phyloP scores from a whole-genome alignment of 2,113 vertebrate species.

The Scopus umbretta region DNA sequence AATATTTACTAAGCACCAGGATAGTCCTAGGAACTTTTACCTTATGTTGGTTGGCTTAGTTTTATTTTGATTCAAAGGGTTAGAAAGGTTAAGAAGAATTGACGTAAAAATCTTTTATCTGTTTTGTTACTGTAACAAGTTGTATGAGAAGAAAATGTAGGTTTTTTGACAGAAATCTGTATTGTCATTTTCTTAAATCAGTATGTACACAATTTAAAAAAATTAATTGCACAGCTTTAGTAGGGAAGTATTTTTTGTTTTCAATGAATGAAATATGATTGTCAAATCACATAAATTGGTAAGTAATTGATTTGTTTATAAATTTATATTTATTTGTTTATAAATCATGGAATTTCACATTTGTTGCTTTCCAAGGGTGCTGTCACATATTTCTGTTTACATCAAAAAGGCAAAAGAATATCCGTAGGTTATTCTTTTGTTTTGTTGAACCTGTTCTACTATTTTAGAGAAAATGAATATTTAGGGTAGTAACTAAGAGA shows the following conservation, averaged over 20 bases:
- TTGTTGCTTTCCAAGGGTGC: not conserved
- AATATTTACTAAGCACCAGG: not conserved
- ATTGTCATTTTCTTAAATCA: not conserved
- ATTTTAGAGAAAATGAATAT: not conserved
- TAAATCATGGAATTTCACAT: not conserved
- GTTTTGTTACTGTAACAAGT: not conserved
- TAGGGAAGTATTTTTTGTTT: not conserved
- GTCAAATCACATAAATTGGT: not conserved
- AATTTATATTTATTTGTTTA: not conserved
- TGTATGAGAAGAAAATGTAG: not conserved
- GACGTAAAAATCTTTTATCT: not conserved
- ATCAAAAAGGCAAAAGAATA: not conserved
- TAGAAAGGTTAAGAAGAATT: not conserved
- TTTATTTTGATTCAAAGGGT: not conserved
- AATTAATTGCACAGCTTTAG: not conserved
- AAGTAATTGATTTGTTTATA: not conserved
- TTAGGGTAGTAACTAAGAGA: not conserved
- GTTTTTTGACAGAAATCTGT: not conserved
- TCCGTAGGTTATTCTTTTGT: not conserved
- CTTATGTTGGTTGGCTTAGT: not conserved
- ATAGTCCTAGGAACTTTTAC: not conserved
- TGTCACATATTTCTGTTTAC: not conserved
- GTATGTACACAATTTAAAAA: not conserved
- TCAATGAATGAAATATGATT: not conserved
- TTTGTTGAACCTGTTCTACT: not conserved